Percentiles rank a stretch among this genome's conserved stretches.
Evolutionary conservation across 2,113 vertebrate species (phyloP).

Genomic region (Ascaphus truei): DNA sequence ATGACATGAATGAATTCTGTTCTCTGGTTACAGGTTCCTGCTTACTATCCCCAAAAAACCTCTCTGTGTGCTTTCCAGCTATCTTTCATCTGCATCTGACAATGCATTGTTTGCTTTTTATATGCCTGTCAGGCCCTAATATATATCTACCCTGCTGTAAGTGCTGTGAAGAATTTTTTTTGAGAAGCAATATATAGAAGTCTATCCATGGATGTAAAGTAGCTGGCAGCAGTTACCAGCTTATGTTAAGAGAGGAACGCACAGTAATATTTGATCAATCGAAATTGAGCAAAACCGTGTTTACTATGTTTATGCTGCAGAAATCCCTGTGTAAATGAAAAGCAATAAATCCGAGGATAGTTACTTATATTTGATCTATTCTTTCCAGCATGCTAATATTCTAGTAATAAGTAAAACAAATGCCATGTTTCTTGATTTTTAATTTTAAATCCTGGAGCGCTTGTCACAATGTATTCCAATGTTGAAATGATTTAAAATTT

Average conservation of each 20-base stretch:
- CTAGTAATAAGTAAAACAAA: not conserved
- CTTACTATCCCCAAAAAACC: constrained; percentile 11
- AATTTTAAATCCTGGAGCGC: not conserved
- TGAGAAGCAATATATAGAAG: not conserved
- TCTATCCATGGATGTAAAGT: not conserved
- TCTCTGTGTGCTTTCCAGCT: constrained; percentile 17
- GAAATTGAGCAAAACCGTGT: constrained; percentile 3
- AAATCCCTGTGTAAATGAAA: not conserved
- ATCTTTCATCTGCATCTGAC: constrained; percentile 22
- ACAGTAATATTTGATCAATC: constrained; percentile 9
- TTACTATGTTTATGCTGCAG: not conserved
- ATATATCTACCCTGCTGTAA: constrained; percentile 2
- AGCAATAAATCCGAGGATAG: not conserved
- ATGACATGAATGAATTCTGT: not conserved
- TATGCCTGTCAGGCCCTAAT: constrained; percentile 6
- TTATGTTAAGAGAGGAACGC: constrained; percentile 1
- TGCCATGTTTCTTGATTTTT: not conserved
- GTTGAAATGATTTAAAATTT: not conserved
- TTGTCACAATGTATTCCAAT: not conserved
- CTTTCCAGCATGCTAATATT: constrained; percentile 9
- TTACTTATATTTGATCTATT: not conserved
- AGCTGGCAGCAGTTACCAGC: constrained; percentile 19
- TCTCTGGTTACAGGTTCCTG: not conserved
- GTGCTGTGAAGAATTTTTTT: not conserved
- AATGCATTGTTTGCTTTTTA: constrained; percentile 25